These are phyloP conservation scores for Pycnonotus jocosus DNA, from an alignment of 2,113 vertebrate species.

Conservation along the genomic window DNA sequence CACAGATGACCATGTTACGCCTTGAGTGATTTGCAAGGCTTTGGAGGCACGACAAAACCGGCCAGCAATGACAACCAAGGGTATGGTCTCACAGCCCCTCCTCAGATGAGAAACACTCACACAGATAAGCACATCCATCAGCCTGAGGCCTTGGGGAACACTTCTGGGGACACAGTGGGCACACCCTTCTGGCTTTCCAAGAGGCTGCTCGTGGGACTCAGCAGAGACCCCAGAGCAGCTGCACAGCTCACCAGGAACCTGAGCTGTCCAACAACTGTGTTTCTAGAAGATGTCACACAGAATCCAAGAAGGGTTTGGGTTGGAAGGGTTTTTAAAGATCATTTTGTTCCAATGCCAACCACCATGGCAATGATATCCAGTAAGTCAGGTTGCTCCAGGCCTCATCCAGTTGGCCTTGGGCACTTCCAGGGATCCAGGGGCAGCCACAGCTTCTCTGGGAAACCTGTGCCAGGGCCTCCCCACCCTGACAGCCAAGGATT, in stretches of 20 bases:
- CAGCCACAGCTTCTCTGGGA: background rate
- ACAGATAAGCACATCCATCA: background rate
- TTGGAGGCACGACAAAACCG: background rate
- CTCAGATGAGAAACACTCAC: background rate
- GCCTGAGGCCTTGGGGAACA: background rate
- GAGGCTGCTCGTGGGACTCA: background rate
- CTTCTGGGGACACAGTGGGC: background rate
- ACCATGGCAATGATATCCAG: background rate
- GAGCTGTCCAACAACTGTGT: fast-evolving
- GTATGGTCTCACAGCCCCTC: background rate
- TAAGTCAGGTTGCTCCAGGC: background rate
- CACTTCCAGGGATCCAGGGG: background rate
- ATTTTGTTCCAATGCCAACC: background rate
- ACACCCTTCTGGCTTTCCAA: background rate
- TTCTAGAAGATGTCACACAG: background rate
- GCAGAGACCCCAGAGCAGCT: background rate
- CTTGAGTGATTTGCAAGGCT: slow-evolving; percentile 24
- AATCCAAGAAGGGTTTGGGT: background rate
- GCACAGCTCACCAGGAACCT: background rate
- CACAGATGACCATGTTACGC: background rate
- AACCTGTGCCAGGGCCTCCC: background rate
- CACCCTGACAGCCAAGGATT: background rate
- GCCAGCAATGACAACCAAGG: slow-evolving; percentile 35
- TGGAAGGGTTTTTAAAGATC: background rate
- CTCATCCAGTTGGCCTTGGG: background rate